Evolutionary conservation across 2,113 vertebrate species (phyloP), one percentile per base, ranked within the genome.

Genomic region (Nerophis lumbriciformis): DNA sequence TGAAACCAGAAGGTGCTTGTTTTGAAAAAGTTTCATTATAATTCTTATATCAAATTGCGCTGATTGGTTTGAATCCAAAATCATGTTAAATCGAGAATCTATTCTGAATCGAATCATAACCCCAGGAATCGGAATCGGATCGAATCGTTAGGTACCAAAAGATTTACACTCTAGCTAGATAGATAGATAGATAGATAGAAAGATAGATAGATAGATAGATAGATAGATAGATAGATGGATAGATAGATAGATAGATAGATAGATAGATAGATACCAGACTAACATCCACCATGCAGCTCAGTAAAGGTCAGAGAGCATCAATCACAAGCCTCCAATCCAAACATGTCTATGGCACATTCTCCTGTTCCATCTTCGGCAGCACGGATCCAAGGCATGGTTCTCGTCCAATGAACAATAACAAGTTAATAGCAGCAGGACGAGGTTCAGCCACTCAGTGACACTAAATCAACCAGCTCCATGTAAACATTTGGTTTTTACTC

Each of bases 351-450:
- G 35, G 5, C 84, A 80, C 68, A 62, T 71, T 82, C 66, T 82
- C 78, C 76, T 69, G 75, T 76, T 81, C 73, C 49, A 19, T 65
- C 66, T 78, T 61, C 8, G 19, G n/a, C 74, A 58, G 52, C 56
- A 12, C 79, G 71, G 65, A 77, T 48, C 62, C 37, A 11, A 72
- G 73, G 73, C 78, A 82, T 87, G 84, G 75, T 69, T 85, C 69
- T 79, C 71, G 47, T 87, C 81, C 75, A 74, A 74, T 61, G 68
- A 74, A 87, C 74, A 79, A 85, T 78, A 79, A 81, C 80, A 82
- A 63, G 71, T 73, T 73, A 79, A 82, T 68, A 77, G 80, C 59
- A 68, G 80, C 80, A 68, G 68, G 66, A 75, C 56, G 16, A 38
- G 59, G 77, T 58, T 63, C 68, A 21, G 75, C 76, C 53, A 60